Evolutionary conservation across 2,888 invertebrate genomes (phyloP), one percentile per base, ranked within the genome.

Genomic region (Schizotus pectinicornis): DNA sequence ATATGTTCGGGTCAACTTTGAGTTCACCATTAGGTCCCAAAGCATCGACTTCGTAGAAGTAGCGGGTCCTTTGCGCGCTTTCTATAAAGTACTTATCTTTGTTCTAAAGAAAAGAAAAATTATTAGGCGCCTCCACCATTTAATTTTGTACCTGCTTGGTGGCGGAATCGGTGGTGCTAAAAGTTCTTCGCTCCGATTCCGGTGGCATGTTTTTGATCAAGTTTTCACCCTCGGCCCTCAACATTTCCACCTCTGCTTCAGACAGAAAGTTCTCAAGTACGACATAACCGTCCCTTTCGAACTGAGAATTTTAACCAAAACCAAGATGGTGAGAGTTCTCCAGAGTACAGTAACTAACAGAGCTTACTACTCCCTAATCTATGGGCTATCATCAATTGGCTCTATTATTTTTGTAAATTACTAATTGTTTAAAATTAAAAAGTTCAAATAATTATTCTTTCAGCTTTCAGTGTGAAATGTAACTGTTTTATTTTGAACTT

Each of bases 61-160:
- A 91, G 45, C 94, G 84, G 36, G 98, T 90, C 79, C 95, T 97
- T 75, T 97, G 93, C 14, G 90, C 92, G 71, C 97, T 97, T 46
- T 93, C 90, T 63, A 98, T 71, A 75, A 98, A 98, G 78, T 98
- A 98, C 7, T 80, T 81, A 67, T 94, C 90, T 71, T 84, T 84
- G 46, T 80, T 79, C 85, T 87, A 74, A 37, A 76, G 77, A 58
- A 61, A 58, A 58, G 58, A 51, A 56, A 41, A 48, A 37, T 56
- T n/a, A n/a, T 6, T 34, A 8, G 6, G 22, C 30, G 5, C 31
- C 22, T 13, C 12, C 63, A 68, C 9, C 61, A 38, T 8, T 41
- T 46, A 35, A 9, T 30, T 22, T 0, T 36, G 11, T 50, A 86
- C 86, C 77, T 86, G 85, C 61, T 81, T 79, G 49, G 78, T 39